A percentile compares a stretch with the other conserved stretches of the same genome.
Conservation (phyloP, 1,140 invertebrate species). For the Zaprionus inermis region DNA sequence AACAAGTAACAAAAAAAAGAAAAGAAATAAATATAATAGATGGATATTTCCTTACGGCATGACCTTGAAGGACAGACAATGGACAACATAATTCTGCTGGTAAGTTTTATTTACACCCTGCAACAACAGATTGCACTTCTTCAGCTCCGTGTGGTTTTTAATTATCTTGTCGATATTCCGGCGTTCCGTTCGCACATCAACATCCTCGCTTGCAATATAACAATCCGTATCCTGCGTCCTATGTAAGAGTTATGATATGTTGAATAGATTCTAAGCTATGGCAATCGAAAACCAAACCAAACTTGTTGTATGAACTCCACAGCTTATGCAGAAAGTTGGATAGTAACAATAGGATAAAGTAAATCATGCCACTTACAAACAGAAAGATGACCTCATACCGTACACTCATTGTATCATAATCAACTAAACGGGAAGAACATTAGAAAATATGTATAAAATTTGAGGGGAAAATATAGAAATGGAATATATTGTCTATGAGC, state of each 20-base stretch:
- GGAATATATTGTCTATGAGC: not conserved
- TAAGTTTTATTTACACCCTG: conserved; percentile 11
- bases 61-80: conserved; percentile 39
- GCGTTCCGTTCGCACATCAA: not conserved
- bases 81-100: not conserved
- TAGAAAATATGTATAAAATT: too few species aligned
- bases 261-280: not conserved
- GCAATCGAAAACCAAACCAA: not conserved
- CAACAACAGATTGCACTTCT: conserved; percentile 17
- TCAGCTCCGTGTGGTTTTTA: not conserved
- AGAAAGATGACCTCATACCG: not conserved
- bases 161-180: not conserved
- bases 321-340: not conserved
- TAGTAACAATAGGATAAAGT: conserved; percentile 18
- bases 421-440: too few species aligned
- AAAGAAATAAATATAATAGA: too few species aligned
- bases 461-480: not conserved
- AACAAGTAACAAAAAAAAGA: not conserved
- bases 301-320: conserved; percentile 11
- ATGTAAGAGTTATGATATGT: not conserved
- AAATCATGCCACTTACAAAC: conserved; percentile 6
- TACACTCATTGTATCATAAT: too few species aligned
- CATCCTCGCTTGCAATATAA: not conserved
- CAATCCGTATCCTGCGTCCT: not conserved
- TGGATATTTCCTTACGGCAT: conserved; percentile 32